Evolutionary conservation across 1,140 invertebrate genomes (phyloP).

Genomic region (Aphelinus certus): DNA sequence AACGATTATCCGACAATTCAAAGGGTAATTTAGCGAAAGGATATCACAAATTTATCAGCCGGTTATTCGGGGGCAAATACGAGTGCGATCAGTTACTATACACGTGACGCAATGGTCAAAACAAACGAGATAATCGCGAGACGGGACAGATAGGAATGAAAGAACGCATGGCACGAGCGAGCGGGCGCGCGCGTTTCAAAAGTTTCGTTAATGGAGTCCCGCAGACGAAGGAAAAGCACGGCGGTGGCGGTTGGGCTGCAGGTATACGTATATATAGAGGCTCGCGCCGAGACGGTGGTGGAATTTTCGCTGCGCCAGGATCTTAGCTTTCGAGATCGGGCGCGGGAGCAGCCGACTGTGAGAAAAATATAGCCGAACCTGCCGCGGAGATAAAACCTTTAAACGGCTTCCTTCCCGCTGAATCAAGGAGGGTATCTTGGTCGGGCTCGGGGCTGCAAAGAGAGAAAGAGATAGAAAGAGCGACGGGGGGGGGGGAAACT

Average conservation of each 20-base stretch:
- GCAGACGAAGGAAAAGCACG: neutral
- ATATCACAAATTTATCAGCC: no score
- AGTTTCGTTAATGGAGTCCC: constrained; percentile 26
- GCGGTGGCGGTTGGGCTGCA: neutral
- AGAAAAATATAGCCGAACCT: constrained; percentile 41
- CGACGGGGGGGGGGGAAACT: neutral
- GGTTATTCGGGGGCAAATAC: no score
- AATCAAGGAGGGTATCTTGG: constrained; percentile 26
- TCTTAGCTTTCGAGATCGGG: constrained; percentile 16
- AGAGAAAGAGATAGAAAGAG: neutral
- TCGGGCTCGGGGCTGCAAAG: no score
- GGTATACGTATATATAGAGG: no score
- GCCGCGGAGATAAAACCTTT: constrained; percentile 42
- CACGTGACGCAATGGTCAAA: no score
- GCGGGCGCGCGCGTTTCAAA: neutral
- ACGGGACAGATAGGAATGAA: no score
- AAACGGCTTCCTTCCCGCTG: constrained; percentile 43
- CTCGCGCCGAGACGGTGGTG: neutral
- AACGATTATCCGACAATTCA: no score
- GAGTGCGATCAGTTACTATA: no score
- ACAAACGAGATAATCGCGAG: no score
- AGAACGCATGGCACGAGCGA: no score
- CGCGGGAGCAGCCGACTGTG: constrained; percentile 31
- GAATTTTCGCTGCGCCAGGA: constrained; percentile 30
- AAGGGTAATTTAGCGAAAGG: no score